Base-by-base conservation (phyloP, 2,797 vertebrate genomes). In the Poecilia velifera region DNA sequence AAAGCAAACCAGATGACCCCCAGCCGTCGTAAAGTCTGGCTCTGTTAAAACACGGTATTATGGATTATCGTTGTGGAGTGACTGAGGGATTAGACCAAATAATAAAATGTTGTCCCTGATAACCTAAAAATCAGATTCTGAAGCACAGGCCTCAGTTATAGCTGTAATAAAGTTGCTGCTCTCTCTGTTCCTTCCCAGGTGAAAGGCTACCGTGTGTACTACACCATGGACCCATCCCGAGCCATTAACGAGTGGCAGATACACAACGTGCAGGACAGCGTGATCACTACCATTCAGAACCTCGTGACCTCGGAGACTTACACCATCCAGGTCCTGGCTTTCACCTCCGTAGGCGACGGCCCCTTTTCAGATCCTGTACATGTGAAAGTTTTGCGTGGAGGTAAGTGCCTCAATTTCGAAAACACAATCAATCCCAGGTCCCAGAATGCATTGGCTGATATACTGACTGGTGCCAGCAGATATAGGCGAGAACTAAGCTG, bases 331-430 rank as follows among this genome's bases (percentile, higher is more conserved):
- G 98, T 99, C 76, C 94, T 99, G 18, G 98, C 98, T 81, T 99
- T 99, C 93, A 99, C 98, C 22, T 99, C 98, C 0, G 98, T 99
- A 49, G 98, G 98, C 3, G 98, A 99, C 0, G 98, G 98, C 71
- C 98, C 98, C 0, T 97, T 99, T 76, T 99, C 98, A 0, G 97
- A 98, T 87, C 97, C 98, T 4, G 97, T 99, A 86, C 97, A 98
- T 82, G 97, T 99, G 62, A 99, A 99, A 95, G 98, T 98, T 0
- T 96, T 98, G 92, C 97, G 97, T 71, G 98, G 98, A 97, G 98
- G 98, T 99, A 87, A 96, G 97, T 90, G 73, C 74, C 10, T 36
- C 34, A 28, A 22, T 72, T 34, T 25, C 22, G 41, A 68, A 39
- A 12, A 41, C 28, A 7, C 18, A 20, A 20, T 64, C n/a, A 59